These are phyloP conservation scores for Cylloceria caligata DNA, from an alignment of 2,888 invertebrate genomes.

Conservation along the genomic window DNA sequence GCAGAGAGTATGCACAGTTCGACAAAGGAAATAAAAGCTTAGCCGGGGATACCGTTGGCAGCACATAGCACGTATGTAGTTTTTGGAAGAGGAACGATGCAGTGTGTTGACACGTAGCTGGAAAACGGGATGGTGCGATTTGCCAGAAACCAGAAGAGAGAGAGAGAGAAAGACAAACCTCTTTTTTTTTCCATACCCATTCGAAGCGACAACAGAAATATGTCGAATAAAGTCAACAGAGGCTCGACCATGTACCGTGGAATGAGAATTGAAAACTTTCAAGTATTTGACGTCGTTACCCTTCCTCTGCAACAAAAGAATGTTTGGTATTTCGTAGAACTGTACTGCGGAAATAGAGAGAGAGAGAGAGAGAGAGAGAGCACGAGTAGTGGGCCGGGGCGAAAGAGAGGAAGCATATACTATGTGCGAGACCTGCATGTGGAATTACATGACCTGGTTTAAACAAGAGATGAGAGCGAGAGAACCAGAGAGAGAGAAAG, in stretches of 20 bases:
- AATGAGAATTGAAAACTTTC: slow-evolving; percentile 68
- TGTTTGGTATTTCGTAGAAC: slow-evolving; percentile 55
- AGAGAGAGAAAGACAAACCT: slow-evolving; percentile 12
- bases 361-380: slow-evolving; percentile 34
- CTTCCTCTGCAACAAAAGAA: slow-evolving; percentile 54
- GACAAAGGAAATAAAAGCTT: slow-evolving; percentile 61
- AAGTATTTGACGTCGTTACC: slow-evolving; percentile 64
- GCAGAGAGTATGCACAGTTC: slow-evolving; percentile 37
- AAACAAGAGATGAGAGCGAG: slow-evolving; percentile 50
- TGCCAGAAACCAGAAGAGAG: background rate
- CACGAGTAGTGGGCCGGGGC: slow-evolving; percentile 34
- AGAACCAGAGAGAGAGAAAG: background rate
- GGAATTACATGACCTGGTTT: slow-evolving; percentile 65
- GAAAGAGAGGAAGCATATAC: slow-evolving; percentile 12
- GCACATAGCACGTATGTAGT: slow-evolving; percentile 62
- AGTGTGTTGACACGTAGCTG: slow-evolving; percentile 47
- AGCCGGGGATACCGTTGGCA: slow-evolving; percentile 35
- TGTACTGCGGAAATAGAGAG: slow-evolving; percentile 20
- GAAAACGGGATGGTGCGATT: slow-evolving; percentile 10
- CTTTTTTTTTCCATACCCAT: slow-evolving; percentile 26
- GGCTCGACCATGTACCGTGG: slow-evolving; percentile 49
- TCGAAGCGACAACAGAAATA: slow-evolving; percentile 51
- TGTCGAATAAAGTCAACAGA: slow-evolving; percentile 70
- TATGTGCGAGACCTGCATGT: slow-evolving; percentile 55
- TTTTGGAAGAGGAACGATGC: slow-evolving; percentile 61